phyloP scores from a whole-genome alignment of 2,888 invertebrate species.

The Pheosia gnoma region DNA sequence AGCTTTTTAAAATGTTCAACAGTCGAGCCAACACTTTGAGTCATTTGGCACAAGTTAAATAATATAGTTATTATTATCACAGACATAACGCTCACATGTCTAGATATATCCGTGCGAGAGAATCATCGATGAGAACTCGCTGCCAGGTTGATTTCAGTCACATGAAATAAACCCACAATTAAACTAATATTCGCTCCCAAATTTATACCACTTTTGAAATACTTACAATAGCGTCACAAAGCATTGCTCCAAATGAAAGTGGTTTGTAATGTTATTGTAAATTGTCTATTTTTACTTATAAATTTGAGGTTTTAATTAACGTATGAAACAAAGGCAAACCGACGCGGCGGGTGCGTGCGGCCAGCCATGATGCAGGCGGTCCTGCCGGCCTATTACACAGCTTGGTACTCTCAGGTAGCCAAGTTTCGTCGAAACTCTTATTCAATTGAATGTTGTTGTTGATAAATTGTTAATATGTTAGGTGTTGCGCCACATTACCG shows the following conservation, averaged over 20 bases:
- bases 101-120: conserved; percentile 47
- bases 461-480: conserved; percentile 70
- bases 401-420: conserved; percentile 28
- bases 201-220: too few species aligned
- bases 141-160: conserved; percentile 2
- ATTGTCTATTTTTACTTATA: too few species aligned
- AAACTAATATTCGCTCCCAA: too few species aligned
- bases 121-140: conserved; percentile 27
- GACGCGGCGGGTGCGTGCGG: too few species aligned
- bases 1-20: conserved; percentile 18
- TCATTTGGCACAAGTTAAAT: conserved; percentile 3
- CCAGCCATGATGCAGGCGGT: too few species aligned
- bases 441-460: conserved; percentile 70
- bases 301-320: too few species aligned
- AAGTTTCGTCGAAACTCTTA: conserved; percentile 36
- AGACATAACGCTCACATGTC: conserved; percentile 13
- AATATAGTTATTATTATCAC: not conserved
- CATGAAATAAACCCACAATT: too few species aligned
- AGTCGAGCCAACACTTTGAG: not conserved
- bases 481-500: conserved; percentile 72
- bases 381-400: not conserved
- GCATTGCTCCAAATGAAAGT: not conserved
- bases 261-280: too few species aligned
- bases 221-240: conserved; percentile 10
- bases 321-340: too few species aligned